Evolutionary conservation across 35 echinoderm and acorn worm genomes (phyloP), one percentile per base, ranked within the genome.

Genomic region (Apostichopus californicus): DNA sequence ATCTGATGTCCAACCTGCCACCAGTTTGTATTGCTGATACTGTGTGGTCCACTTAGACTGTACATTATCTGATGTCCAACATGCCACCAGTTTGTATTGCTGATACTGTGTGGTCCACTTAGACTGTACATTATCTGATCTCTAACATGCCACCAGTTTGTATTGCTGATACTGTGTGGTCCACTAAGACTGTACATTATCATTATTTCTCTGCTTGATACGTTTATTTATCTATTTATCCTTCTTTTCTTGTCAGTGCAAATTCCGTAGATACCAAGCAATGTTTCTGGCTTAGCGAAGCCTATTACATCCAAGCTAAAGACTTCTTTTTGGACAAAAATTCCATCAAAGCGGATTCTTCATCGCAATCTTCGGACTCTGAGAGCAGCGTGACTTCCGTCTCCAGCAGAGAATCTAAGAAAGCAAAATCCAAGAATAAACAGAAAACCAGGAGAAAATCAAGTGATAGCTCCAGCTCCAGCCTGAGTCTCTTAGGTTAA

Each of bases 231-330:
- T 56, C 56, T 83, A 18, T 18, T n/a, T 59, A 57, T 72, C 2
- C 73, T 53, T 14, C 84, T 66, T 78, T 55, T 71, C 53, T 86
- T 55, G 17, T 9, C 83, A 99, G 97, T 54, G 96, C 94, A 5
- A 94, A 94, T 59, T 70, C 92, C 7, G 93, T 99, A 7, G 95
- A 99, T 75, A 75, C 93, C 17, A 87, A 95, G 6, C 97, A 99
- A 83, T 99, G 95, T 55, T 99, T 96, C 79, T 96, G 97, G 97
- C 70, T 99, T 15, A 88, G 95, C 17, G 95, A 99, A 78, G 79
- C 77, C 1, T 99, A 99, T 54, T 99, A 96, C 92, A 92, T 93
- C 34, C 86, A 94, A 34, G 96, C 92, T 8, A 92, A 91, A 13
- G 92, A 93, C 14, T 93, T 87, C 83, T 95, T 78, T 52, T 15